Base-by-base conservation (phyloP, 2,888 invertebrate species). In the Steinernema scapterisci region DNA sequence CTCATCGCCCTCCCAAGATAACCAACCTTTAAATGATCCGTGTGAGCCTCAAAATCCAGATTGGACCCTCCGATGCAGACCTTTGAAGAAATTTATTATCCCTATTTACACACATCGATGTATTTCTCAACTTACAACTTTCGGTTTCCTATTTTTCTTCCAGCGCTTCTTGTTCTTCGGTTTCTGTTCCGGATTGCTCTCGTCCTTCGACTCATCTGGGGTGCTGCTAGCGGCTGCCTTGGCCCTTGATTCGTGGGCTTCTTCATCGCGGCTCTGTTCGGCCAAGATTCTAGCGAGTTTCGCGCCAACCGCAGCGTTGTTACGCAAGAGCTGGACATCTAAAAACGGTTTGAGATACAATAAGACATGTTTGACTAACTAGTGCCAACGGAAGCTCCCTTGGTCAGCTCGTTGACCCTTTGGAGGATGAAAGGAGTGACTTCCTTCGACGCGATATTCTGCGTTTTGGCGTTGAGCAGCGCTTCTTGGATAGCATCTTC, bases 291-390 rank as follows among this genome's bases (percentile, higher is more conserved):
- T 90, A 1, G 95, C 93, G 81, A 95, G 93, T 88, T 92, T 90
- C 73, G 93, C 92, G 21, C 93, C 95, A 71, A 93, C 91, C 85
- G 89, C 90, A 0, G 95, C 97, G 89, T 97, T 97, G 89, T 97
- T 95, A 90, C 94, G 92, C 85, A 99, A 92, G 75, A 99, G 90
- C 38, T 93, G 94, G 83, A 95, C 92, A 90, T 97, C 94, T 94
- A 79, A 75, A 78, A n/a, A 3, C 25, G 13, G 45, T 38, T 38
- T 27, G 5, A 16, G 19, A 19, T 11, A 16, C 25, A 3, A n/a
- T 11, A 38, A 13, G 38, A 46, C 16, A 21, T 2, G 25, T n/a
- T 9, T 9, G 16, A 56, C 79, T 77, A 92, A 95, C 95, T 99
- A 45, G 95, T 92, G 86, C 90, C 87, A 46, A 97, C 90, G 19